Evolutionary conservation across 1,140 invertebrate species (phyloP).

Genomic region (Melitaea cinxia): DNA sequence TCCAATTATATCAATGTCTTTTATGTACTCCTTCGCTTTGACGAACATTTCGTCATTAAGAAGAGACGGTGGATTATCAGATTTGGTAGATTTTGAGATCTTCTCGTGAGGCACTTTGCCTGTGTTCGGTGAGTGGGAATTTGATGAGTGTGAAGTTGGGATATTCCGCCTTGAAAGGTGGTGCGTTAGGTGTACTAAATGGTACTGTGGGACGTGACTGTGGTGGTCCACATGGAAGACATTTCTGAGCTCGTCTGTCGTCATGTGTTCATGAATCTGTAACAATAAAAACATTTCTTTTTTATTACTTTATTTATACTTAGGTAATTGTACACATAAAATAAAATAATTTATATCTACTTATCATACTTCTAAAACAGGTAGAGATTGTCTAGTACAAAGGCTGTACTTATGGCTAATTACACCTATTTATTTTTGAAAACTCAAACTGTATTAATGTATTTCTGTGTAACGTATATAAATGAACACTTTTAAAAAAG

Average conservation of each 20-base stretch:
- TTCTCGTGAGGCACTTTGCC: constrained; percentile 75
- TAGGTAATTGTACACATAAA: not conserved
- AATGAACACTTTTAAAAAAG: no score
- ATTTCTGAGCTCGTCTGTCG: constrained; percentile 88
- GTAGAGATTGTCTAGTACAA: no score
- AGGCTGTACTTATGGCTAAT: no score
- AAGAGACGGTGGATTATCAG: constrained; percentile 52
- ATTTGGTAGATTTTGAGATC: constrained; percentile 51
- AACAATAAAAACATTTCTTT: constrained; percentile 63
- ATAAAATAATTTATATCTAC: not conserved
- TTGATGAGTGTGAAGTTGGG: constrained; percentile 54
- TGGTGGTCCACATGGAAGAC: constrained; percentile 91
- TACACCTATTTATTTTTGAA: no score
- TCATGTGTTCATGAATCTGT: constrained; percentile 93
- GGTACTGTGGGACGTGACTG: constrained; percentile 84
- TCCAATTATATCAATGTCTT: constrained; percentile 71
- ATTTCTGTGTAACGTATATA: no score
- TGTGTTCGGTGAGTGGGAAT: constrained; percentile 42
- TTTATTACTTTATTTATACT: not conserved
- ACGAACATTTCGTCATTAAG: constrained; percentile 73
- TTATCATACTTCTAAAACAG: no score
- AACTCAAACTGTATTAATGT: no score
- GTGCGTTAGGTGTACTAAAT: constrained; percentile 81
- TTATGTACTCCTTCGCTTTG: constrained; percentile 65
- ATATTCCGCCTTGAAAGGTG: constrained; percentile 77